Evolutionary conservation across 2,888 invertebrate species (phyloP).

Genomic region (Gibbula magus): DNA sequence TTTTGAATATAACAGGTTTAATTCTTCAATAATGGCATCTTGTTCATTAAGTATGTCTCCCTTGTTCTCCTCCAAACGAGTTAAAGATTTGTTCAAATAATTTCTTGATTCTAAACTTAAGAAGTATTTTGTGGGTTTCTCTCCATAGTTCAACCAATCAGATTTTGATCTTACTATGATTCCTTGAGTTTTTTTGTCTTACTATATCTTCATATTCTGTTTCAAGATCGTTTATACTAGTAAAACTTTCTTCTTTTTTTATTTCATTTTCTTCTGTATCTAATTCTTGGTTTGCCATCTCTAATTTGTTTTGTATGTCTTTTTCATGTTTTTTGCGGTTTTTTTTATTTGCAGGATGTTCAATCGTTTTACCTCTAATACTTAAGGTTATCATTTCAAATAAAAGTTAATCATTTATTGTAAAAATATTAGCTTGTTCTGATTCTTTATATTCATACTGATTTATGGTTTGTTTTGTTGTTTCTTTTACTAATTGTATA

Average conservation of each 20-base stretch:
- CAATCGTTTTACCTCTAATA: conserved; percentile 16
- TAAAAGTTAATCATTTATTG: conserved; percentile 8
- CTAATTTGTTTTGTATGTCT: not conserved
- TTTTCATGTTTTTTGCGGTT: not conserved
- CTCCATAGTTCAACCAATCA: conserved; percentile 19
- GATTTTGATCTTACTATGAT: conserved; percentile 19
- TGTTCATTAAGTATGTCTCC: not conserved
- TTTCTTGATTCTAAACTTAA: conserved; percentile 25
- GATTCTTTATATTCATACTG: not conserved
- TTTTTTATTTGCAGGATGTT: not conserved
- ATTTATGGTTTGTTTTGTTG: not conserved
- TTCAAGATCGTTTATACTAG: not conserved
- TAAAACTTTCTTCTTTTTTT: not conserved
- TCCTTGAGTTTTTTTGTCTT: not conserved
- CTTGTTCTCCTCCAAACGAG: not conserved
- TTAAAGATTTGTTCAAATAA: conserved; percentile 23
- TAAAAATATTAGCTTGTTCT: too few relatives aligned
- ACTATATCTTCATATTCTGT: conserved; percentile 11
- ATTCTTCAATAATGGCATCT: not conserved
- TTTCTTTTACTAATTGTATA: too few relatives aligned
- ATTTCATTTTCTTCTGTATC: not conserved
- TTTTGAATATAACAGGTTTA: not conserved
- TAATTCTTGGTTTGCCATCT: not conserved
- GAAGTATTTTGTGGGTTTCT: conserved; percentile 29
- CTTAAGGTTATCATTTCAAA: conserved; percentile 11